Evolutionary conservation across 2,113 vertebrate genomes (phyloP).

Genomic region (Sturnira hondurensis): DNA sequence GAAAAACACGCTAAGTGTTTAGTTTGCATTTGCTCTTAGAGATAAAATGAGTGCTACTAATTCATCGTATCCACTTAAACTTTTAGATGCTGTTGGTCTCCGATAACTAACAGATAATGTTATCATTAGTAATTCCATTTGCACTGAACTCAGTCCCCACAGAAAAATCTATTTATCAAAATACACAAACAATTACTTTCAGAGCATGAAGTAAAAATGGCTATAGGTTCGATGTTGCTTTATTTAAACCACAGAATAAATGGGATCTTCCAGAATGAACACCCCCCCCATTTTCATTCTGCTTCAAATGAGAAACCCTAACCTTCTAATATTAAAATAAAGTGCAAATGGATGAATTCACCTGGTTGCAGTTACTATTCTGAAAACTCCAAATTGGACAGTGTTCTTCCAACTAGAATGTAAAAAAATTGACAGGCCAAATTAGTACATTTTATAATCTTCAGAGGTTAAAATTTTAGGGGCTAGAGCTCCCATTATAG

Average conservation of each 20-base stretch:
- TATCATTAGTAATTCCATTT: slow-evolving; percentile 40
- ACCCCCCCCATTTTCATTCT: neutral
- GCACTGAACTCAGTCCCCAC: slow-evolving; percentile 35
- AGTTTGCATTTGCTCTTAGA: neutral
- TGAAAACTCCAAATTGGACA: neutral
- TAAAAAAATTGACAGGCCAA: neutral
- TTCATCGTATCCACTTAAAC: slow-evolving; percentile 8
- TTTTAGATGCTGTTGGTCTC: slow-evolving; percentile 33
- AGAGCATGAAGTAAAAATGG: neutral
- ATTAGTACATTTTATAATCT: neutral
- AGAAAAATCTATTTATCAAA: slow-evolving; percentile 28
- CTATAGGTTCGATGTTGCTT: neutral
- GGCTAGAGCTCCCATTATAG: neutral
- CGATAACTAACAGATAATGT: slow-evolving; percentile 46
- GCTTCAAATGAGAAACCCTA: slow-evolving; percentile 2
- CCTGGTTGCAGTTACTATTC: neutral
- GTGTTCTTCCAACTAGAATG: neutral
- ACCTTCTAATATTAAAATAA: neutral
- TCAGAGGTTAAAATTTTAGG: neutral
- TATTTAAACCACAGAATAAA: slow-evolving; percentile 10
- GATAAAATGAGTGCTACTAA: slow-evolving; percentile 21
- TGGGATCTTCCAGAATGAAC: neutral
- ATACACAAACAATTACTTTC: slow-evolving; percentile 47
- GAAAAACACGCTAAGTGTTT: neutral
- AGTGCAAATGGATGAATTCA: neutral